Conservation (phyloP, 2,888 invertebrate genomes). For the Scrobipalpa costella region DNA sequence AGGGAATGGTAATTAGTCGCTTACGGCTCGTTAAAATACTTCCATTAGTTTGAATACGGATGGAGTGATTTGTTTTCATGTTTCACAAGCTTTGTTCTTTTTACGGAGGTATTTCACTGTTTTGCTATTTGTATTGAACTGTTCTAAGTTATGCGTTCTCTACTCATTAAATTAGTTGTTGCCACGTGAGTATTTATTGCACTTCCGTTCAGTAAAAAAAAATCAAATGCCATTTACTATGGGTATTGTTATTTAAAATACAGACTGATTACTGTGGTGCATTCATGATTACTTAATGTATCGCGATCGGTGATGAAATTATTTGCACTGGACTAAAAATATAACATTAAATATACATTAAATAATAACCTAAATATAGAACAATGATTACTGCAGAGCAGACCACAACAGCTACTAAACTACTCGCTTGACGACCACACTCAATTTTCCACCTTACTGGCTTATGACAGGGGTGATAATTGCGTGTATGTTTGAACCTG, state of each 20-base stretch:
- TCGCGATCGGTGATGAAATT: neutral
- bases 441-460: neutral
- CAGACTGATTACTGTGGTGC: too few species aligned
- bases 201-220: conserved; percentile 24
- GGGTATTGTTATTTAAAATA: too few species aligned
- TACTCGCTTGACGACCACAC: neutral
- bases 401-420: conserved; percentile 12
- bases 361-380: conserved; percentile 8
- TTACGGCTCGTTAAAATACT: conserved; percentile 74
- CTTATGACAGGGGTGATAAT: neutral
- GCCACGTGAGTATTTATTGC: conserved; percentile 25
- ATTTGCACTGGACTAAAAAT: neutral
- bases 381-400: conserved; percentile 1
- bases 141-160: conserved; percentile 15
- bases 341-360: neutral
- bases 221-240: too few species aligned
- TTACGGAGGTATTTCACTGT: conserved; percentile 31
- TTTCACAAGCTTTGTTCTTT: conserved; percentile 47
- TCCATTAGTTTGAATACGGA: conserved; percentile 65
- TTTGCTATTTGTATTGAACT: conserved; percentile 18
- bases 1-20: conserved; percentile 66
- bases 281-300: neutral
- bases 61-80: conserved; percentile 65
- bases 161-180: conserved; percentile 11
- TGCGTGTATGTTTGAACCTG: neutral